phyloP scores from a whole-genome alignment of 2,888 invertebrate species.

The Zeuzera pyrina region DNA sequence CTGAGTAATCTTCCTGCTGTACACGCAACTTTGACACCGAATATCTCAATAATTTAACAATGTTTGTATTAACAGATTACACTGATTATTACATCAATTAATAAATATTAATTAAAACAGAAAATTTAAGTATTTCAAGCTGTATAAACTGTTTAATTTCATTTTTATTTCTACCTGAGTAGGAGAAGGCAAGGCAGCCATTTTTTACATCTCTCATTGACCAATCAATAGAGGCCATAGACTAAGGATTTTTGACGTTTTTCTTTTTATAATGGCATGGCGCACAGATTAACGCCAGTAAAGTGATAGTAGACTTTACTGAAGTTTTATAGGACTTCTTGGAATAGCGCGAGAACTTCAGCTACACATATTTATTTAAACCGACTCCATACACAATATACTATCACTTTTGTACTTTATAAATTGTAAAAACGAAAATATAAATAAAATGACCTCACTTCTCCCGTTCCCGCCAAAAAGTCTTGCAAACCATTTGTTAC shows the following conservation, averaged over 20 bases:
- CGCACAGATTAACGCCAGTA: too few species aligned
- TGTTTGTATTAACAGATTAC: conserved; percentile 19
- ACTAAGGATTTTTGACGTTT: conserved; percentile 47
- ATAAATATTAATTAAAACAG: conserved; percentile 21
- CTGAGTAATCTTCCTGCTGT: conserved; percentile 33
- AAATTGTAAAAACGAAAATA: too few species aligned
- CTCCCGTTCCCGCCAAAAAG: too few species aligned
- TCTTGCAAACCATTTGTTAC: too few species aligned
- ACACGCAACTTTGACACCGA: conserved; percentile 44
- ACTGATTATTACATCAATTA: conserved; percentile 25
- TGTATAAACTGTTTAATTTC: conserved; percentile 36
- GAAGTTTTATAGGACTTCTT: too few species aligned
- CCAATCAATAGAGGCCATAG: conserved; percentile 71
- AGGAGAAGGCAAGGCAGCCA: conserved; percentile 90
- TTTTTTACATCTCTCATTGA: conserved; percentile 77
- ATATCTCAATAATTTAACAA: conserved; percentile 24
- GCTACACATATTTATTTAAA: too few species aligned
- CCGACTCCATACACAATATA: too few species aligned
- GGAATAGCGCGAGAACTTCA: too few species aligned
- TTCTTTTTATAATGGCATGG: too few species aligned
- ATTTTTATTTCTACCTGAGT: conserved; percentile 79
- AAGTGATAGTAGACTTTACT: too few species aligned
- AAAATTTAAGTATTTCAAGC: conserved; percentile 20
- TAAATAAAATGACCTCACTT: too few species aligned
- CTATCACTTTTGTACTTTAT: too few species aligned